Conservation (phyloP, 1,140 invertebrate species). For the Lineus longissimus region DNA sequence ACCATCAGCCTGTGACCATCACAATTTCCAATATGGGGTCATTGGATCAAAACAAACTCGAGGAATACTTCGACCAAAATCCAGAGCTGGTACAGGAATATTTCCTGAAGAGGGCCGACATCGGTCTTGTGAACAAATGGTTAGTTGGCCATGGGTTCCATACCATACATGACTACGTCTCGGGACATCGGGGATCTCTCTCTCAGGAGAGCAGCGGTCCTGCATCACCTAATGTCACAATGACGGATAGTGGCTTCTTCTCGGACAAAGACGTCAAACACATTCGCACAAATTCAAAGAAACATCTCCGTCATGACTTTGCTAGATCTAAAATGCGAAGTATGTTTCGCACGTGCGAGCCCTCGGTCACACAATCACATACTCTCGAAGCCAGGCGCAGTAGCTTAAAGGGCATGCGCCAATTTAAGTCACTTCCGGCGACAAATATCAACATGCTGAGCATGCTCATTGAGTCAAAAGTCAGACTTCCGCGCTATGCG, state of each 20-base stretch:
- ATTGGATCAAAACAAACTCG: slow-evolving; percentile 34
- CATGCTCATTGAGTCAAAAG: neutral
- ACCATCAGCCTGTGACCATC: too few relatives aligned
- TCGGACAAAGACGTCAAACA: slow-evolving; percentile 26
- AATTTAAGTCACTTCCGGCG: neutral
- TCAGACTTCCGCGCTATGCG: neutral
- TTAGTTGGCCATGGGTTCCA: slow-evolving; percentile 55
- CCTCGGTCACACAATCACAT: neutral
- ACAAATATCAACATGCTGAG: neutral
- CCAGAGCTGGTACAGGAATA: slow-evolving; percentile 54
- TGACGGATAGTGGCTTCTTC: slow-evolving; percentile 32
- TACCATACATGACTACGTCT: slow-evolving; percentile 45
- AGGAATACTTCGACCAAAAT: slow-evolving; percentile 57
- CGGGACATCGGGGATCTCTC: slow-evolving; percentile 25
- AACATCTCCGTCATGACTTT: slow-evolving; percentile 57
- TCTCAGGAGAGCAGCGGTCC: slow-evolving; percentile 30
- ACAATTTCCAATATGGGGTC: too few relatives aligned
- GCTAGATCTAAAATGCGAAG: slow-evolving; percentile 56
- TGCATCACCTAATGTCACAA: slow-evolving; percentile 32
- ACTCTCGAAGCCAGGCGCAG: neutral
- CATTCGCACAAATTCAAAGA: slow-evolving; percentile 54
- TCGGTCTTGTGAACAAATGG: slow-evolving; percentile 57
- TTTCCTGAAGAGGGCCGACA: slow-evolving; percentile 56
- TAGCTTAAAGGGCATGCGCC: neutral
- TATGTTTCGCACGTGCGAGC: slow-evolving; percentile 52